These are phyloP conservation scores for Kryphioiulus occultus DNA, from an alignment of 2,888 invertebrate species.

Conservation along the genomic window DNA sequence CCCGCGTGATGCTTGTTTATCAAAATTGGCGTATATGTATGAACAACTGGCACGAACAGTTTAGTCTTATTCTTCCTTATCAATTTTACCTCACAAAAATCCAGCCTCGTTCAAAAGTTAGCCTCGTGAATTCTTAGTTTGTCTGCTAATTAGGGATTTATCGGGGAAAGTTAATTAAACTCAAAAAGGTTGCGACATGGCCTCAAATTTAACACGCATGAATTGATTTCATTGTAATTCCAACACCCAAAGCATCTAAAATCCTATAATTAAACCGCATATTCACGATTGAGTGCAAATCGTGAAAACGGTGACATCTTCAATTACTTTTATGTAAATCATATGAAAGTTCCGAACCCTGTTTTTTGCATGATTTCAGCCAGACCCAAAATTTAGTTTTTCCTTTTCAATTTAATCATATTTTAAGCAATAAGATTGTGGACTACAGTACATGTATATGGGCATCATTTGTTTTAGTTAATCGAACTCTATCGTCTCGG, in stretches of 20 bases:
- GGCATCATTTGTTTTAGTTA: not conserved
- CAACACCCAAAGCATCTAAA: not conserved
- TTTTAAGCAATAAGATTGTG: too few species aligned
- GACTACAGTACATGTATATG: too few species aligned
- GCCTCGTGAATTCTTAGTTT: not conserved
- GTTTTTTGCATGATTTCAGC: too few species aligned
- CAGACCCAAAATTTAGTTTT: too few species aligned
- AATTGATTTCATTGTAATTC: not conserved
- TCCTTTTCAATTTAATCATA: too few species aligned
- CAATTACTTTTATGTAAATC: not conserved
- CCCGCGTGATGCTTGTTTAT: not conserved
- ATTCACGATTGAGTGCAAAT: not conserved
- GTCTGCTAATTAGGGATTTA: slow-evolving; percentile 17
- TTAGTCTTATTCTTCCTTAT: not conserved
- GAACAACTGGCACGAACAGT: not conserved
- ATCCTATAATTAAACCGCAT: not conserved
- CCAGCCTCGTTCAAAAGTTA: not conserved
- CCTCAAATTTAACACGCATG: not conserved
- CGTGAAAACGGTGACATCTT: not conserved
- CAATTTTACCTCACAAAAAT: not conserved
- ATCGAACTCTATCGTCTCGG: not conserved
- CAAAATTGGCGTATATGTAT: not conserved
- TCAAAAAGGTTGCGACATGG: not conserved
- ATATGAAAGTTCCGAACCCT: too few species aligned
- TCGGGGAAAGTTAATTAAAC: slow-evolving; percentile 22